Conservation (phyloP, 2,113 vertebrate species). For the Pygoscelis antarcticus region DNA sequence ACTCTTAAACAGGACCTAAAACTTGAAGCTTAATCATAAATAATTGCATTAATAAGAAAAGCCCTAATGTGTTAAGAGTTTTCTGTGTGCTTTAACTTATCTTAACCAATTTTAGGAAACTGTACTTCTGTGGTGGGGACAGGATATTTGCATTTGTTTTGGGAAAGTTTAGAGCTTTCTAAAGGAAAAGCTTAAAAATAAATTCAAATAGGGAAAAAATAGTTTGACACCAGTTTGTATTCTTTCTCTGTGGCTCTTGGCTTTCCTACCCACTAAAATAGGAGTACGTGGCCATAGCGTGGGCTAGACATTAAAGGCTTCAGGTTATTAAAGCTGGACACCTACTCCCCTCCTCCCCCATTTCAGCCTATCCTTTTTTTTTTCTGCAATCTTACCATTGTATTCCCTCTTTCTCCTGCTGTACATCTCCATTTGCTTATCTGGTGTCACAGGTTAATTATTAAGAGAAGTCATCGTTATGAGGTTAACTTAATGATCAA, state of each 20-base stretch:
- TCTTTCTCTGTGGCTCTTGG: neutral
- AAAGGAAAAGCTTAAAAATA: neutral
- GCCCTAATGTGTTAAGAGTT: neutral
- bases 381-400: neutral
- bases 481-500: neutral
- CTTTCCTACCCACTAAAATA: neutral
- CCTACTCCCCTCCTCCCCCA: neutral
- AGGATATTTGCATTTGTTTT: neutral
- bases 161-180: neutral
- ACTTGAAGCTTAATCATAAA: neutral
- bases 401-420: neutral
- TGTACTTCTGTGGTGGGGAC: neutral
- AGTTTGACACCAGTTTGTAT: neutral
- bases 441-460: neutral
- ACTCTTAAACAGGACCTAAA: neutral
- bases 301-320: neutral
- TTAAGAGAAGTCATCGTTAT: neutral
- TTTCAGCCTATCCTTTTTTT: neutral
- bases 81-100: neutral
- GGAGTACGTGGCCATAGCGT: fast-evolving
- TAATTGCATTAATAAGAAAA: neutral
- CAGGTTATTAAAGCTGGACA: neutral
- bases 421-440: neutral
- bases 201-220: neutral
- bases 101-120: neutral